Evolutionary conservation across 2,888 invertebrate genomes (phyloP).

Genomic region (Acronicta leporina): DNA sequence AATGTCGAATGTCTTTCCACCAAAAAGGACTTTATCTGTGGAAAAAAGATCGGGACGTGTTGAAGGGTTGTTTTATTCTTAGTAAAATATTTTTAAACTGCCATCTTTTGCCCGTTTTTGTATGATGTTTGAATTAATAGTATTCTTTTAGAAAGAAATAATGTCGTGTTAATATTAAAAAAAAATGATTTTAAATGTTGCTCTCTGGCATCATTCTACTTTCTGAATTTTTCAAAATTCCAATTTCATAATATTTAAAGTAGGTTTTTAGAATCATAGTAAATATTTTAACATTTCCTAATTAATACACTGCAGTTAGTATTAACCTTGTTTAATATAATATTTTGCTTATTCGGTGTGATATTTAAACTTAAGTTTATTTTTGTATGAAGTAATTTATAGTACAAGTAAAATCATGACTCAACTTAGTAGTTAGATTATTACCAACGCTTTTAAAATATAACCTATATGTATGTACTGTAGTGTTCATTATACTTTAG

Average conservation of each 20-base stretch:
- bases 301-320: conserved; percentile 36
- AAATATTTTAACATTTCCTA: conserved; percentile 14
- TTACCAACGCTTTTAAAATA: conserved; percentile 47
- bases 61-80: conserved; percentile 29
- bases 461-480: conserved; percentile 37
- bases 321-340: conserved; percentile 44
- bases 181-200: conserved; percentile 18
- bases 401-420: conserved; percentile 51
- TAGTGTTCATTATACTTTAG: conserved; percentile 35
- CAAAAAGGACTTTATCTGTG: too few relatives aligned
- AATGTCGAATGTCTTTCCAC: too few relatives aligned
- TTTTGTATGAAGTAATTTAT: conserved; percentile 53
- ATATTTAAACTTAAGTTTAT: conserved; percentile 73
- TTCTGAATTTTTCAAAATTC: neutral
- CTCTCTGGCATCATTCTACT: conserved; percentile 34
- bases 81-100: conserved; percentile 8
- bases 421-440: conserved; percentile 47
- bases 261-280: neutral
- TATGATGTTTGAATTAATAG: conserved; percentile 23
- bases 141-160: neutral
- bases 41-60: neutral
- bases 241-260: neutral
- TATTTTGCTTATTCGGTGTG: conserved; percentile 74
- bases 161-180: neutral
- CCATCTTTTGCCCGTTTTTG: neutral